phyloP scores from a whole-genome alignment of 2,113 vertebrate species.

The Ornithorhynchus anatinus region DNA sequence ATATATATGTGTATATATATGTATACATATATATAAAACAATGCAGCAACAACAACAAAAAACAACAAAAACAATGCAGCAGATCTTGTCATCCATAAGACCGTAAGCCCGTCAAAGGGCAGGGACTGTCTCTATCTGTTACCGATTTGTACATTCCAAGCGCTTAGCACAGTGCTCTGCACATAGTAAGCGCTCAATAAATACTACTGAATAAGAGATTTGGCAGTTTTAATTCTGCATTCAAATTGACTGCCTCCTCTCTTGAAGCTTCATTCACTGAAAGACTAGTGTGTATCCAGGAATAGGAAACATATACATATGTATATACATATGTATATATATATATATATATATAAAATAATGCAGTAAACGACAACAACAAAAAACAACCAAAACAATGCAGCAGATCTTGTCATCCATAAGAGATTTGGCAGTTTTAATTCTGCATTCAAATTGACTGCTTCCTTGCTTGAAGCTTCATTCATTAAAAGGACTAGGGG shows the following conservation, averaged over 20 bases:
- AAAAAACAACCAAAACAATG: slow-evolving; percentile 25
- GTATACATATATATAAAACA: no score
- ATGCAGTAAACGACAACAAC: slow-evolving; percentile 31
- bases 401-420: slow-evolving; percentile 34
- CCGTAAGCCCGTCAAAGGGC: no score
- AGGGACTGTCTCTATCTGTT: no score
- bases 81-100: slow-evolving; percentile 32
- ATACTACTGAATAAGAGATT: no score
- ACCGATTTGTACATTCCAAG: no score
- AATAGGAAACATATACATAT: no score
- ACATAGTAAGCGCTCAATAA: no score
- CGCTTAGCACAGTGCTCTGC: no score
- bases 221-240: slow-evolving; percentile 20
- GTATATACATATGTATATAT: no score
- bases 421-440: slow-evolving; percentile 24
- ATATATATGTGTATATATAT: no score
- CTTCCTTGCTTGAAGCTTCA: slow-evolving; percentile 31
- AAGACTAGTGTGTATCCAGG: slow-evolving; percentile 20
- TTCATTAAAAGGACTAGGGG: neutral
- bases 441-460: slow-evolving; percentile 17
- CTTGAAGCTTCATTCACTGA: slow-evolving; percentile 31
- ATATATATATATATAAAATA: no score
- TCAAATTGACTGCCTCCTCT: slow-evolving; percentile 13
- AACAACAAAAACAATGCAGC: no score
- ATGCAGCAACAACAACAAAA: slow-evolving; percentile 36